Conservation (phyloP, 1,140 invertebrate genomes). For the Drosophila nasuta region DNA sequence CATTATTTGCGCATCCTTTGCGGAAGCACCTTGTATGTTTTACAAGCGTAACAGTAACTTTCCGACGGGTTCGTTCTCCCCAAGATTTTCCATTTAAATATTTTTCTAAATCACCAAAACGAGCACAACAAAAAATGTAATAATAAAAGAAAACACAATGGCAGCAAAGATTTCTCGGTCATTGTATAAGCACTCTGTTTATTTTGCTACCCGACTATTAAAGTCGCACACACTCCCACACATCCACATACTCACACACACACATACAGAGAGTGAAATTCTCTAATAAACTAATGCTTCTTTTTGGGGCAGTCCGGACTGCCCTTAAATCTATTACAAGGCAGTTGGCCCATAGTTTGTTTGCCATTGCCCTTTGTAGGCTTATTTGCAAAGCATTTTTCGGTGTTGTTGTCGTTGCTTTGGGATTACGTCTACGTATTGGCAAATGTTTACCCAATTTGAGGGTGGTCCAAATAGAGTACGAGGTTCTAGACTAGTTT, state of each 20-base stretch:
- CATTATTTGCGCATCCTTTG: conserved; percentile 76
- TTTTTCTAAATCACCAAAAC: conserved; percentile 39
- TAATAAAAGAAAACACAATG: conserved; percentile 39
- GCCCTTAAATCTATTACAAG: conserved; percentile 56
- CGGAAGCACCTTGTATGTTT: conserved; percentile 78
- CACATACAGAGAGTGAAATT: conserved; percentile 16
- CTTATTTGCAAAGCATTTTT: conserved; percentile 56
- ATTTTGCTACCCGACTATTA: conserved; percentile 46
- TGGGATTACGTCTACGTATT: conserved; percentile 41
- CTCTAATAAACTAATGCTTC: conserved; percentile 78
- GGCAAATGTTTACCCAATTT: conserved; percentile 32
- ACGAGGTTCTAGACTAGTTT: background rate
- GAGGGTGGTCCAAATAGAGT: conserved; percentile 5
- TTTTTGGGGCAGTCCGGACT: conserved; percentile 48
- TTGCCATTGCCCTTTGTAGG: conserved; percentile 35
- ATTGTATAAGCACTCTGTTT: conserved; percentile 43
- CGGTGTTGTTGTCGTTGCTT: conserved; percentile 36
- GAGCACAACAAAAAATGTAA: background rate
- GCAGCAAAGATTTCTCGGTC: conserved; percentile 46
- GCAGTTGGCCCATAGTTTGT: conserved; percentile 46
- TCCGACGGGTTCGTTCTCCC: conserved; percentile 6
- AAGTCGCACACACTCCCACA: conserved; percentile 42
- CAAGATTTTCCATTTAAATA: conserved; percentile 75
- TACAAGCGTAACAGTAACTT: conserved; percentile 37
- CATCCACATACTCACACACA: background rate